Evolutionary conservation across 1,140 invertebrate species (phyloP).

Genomic region (Glossosoma conforme): DNA sequence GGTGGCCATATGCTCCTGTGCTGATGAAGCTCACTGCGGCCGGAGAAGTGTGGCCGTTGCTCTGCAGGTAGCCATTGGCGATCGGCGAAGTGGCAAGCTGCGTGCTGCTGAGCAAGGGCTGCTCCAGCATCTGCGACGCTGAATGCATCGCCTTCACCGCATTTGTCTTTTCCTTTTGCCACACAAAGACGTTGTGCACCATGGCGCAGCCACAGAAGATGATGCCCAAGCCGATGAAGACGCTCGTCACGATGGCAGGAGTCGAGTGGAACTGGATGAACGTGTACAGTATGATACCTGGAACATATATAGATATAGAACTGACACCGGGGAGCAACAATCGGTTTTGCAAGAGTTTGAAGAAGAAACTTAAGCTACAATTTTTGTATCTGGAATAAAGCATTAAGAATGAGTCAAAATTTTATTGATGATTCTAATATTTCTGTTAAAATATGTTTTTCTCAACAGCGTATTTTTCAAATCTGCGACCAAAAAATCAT

Average conservation of each 20-base stretch:
- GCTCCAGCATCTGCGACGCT: conserved; percentile 33
- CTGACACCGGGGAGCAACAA: too few relatives aligned
- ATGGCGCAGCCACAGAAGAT: conserved; percentile 88
- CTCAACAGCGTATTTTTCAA: too few relatives aligned
- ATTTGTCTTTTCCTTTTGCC: conserved; percentile 81
- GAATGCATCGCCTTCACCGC: conserved; percentile 44
- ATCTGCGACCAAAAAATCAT: too few relatives aligned
- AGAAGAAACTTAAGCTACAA: too few relatives aligned
- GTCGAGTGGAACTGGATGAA: conserved; percentile 89
- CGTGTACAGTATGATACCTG: conserved; percentile 88
- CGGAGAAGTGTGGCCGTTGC: conserved; percentile 39
- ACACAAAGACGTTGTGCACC: conserved; percentile 91
- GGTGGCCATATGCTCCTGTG: conserved; percentile 36
- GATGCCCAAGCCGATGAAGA: conserved; percentile 83
- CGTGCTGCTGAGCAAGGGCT: conserved; percentile 25
- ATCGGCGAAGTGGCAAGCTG: conserved; percentile 26
- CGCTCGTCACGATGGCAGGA: conserved; percentile 82
- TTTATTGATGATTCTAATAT: too few relatives aligned
- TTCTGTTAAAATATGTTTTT: too few relatives aligned
- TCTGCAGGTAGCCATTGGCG: conserved; percentile 40
- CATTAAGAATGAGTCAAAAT: too few relatives aligned
- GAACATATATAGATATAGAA: too few relatives aligned
- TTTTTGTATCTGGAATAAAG: too few relatives aligned
- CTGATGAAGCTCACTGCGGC: conserved; percentile 43
- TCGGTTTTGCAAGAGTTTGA: too few relatives aligned